Evolutionary conservation across 2,797 vertebrate species (phyloP), one percentile per base, ranked within the genome.

Genomic region (Anas georgica): DNA sequence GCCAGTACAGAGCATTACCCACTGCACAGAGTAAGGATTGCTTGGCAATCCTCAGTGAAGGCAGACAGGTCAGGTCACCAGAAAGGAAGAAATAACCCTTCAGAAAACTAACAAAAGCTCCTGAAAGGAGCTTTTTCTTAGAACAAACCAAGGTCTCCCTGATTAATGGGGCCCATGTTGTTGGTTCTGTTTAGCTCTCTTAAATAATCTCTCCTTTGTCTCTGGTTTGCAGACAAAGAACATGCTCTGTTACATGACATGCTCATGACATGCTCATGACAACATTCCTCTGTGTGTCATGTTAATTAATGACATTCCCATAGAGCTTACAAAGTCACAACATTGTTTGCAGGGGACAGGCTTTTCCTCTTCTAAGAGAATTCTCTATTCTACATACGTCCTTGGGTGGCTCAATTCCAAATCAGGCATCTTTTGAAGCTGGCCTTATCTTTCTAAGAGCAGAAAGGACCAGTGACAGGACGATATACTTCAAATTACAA

Each of bases 151-250:
- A 73, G 20, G 39, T 76, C 73, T 93, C 52, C 50, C 63, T 90
- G 56, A 91, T 94, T 90, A 93, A 93, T 43, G 52, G 17, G 26
- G 25, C 80, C 29, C 52, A 83, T 0, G 0, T 58, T 31, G 62
- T 15, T 43, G 39, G 62, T 64, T 29, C 41, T 43, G 15, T 31
- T 86, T 3, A 3, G 88, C 29, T 86, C 88, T 88, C 83, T 54
- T 88, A 95, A 93, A 72, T 77, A 72, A 80, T 70, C 74, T 75
- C 37, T 86, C 58, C 37, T 90, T 80, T 85, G 67, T 79, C 54
- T 88, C 72, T 59, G 72, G 31, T 41, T 84, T 74, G 37, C 35
- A 1, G 9, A 31, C 43, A 88, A 84, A 54, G 56, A 78, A 55
- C 72, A 26, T 54, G 83, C 28, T 72, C 83, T 18, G 29, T 35